These are phyloP conservation scores for Amorpha juglandis DNA, from an alignment of 2,888 invertebrate species.

Conservation along the genomic window DNA sequence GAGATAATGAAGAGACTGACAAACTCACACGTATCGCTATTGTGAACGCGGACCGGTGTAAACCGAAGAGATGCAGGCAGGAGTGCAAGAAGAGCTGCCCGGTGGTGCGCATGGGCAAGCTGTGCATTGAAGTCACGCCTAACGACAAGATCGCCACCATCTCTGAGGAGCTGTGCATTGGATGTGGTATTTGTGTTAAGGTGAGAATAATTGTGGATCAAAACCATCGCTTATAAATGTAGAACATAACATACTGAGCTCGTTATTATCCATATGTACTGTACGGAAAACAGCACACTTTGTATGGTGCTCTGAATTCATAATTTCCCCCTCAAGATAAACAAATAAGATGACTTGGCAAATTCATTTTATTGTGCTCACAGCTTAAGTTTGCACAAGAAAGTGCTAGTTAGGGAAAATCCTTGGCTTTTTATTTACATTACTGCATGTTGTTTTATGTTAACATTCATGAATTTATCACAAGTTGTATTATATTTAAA, in stretches of 20 bases:
- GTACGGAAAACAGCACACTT: background rate
- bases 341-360: constrained; percentile 12
- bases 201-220: constrained; percentile 74
- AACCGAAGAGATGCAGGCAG: constrained; percentile 99
- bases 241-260: too few species aligned
- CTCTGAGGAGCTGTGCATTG: constrained; percentile 99
- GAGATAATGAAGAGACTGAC: constrained; percentile 92
- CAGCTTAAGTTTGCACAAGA: background rate
- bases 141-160: constrained; percentile 98
- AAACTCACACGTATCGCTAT: constrained; percentile 98
- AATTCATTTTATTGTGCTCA: background rate
- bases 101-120: constrained; percentile 99
- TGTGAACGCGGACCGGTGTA: constrained; percentile 98
- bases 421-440: background rate
- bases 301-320: background rate
- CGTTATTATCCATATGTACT: background rate
- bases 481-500: background rate
- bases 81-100: constrained; percentile 99
- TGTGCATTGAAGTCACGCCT: constrained; percentile 98
- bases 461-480: background rate
- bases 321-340: background rate
- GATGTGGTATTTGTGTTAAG: constrained; percentile 99
- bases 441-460: background rate
- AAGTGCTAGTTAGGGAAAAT: background rate
- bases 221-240: background rate